Evolutionary conservation across 2,888 invertebrate species (phyloP).

Genomic region (Papilio elwesi): DNA sequence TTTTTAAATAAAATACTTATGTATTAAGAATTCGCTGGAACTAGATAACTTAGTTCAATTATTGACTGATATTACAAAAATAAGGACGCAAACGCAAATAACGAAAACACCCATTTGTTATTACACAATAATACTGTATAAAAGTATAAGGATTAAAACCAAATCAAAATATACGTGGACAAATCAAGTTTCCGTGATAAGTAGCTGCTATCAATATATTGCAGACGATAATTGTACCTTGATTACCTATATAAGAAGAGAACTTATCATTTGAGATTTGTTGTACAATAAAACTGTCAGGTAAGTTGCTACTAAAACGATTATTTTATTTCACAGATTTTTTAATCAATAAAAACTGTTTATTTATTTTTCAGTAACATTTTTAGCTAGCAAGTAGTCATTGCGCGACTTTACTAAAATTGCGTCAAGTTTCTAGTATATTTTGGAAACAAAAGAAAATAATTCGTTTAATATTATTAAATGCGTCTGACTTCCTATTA

Average conservation of each 20-base stretch:
- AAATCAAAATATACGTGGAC: constrained; percentile 60
- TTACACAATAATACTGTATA: constrained; percentile 27
- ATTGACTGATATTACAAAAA: not conserved
- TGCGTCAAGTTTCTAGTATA: too few species aligned
- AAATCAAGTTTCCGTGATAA: constrained; percentile 60
- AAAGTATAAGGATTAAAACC: constrained; percentile 33
- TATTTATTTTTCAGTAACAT: not conserved
- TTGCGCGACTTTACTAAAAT: too few species aligned
- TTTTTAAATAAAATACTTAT: constrained; percentile 4
- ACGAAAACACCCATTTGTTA: constrained; percentile 12
- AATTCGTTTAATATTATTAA: too few species aligned
- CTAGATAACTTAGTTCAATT: not conserved
- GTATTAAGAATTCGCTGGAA: not conserved
- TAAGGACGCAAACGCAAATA: constrained; percentile 1
- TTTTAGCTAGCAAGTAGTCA: too few species aligned
- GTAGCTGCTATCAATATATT: constrained; percentile 51
- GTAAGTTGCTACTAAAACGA: constrained; percentile 28
- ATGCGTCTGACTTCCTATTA: too few species aligned
- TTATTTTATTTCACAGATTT: constrained; percentile 34
- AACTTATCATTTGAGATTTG: constrained; percentile 37
- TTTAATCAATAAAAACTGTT: not conserved
- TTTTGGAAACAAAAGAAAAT: too few species aligned
- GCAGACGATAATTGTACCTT: constrained; percentile 48
- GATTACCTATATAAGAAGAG: constrained; percentile 43
- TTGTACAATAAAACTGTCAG: constrained; percentile 32